Evolutionary conservation across 2,113 vertebrate species (phyloP).

Genomic region (Vulpes lagopus): DNA sequence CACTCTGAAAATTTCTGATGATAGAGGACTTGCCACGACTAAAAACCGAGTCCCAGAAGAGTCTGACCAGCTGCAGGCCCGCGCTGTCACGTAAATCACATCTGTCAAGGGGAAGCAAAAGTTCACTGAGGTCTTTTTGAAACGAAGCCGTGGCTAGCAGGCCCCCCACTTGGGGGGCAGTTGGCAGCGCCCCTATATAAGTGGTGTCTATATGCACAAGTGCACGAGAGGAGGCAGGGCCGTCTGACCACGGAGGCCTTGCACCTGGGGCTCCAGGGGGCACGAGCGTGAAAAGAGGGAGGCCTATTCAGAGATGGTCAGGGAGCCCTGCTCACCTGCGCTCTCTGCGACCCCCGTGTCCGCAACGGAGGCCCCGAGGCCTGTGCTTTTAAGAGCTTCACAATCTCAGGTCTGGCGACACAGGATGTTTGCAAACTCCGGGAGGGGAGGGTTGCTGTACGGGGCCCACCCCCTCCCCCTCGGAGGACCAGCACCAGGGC

Average conservation of each 20-base stretch:
- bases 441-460: background rate
- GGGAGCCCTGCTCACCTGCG: background rate
- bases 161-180: too few relatives aligned
- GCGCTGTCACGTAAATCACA: rapidly evolving
- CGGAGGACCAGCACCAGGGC: rapidly evolving
- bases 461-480: background rate
- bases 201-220: too few relatives aligned
- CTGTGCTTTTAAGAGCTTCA: background rate
- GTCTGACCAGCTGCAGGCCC: background rate
- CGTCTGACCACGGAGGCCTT: too few relatives aligned
- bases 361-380: too few relatives aligned
- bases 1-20: background rate
- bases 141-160: rapidly evolving
- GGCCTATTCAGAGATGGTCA: too few relatives aligned
- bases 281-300: background rate
- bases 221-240: too few relatives aligned
- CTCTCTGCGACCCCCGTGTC: background rate
- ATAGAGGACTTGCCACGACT: background rate
- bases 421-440: background rate
- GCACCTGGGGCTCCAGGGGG: background rate
- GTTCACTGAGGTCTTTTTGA: background rate
- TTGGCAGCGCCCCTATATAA: too few relatives aligned
- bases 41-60: background rate
- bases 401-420: background rate
- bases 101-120: background rate